These are phyloP conservation scores for Xenopus laevis DNA, from an alignment of 2,113 vertebrate genomes.

Conservation along the genomic window DNA sequence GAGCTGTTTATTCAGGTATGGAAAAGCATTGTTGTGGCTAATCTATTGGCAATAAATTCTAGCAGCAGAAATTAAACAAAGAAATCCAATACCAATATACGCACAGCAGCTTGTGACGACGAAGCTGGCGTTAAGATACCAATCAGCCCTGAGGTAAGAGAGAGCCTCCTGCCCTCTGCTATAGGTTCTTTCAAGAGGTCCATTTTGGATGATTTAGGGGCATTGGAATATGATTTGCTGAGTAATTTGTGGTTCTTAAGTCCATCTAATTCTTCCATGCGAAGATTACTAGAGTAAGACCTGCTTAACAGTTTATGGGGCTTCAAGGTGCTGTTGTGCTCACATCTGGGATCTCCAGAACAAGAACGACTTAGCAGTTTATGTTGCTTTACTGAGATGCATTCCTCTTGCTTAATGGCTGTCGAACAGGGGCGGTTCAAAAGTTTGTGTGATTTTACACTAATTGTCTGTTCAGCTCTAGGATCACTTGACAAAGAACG, in stretches of 20 bases:
- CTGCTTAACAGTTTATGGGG: constrained; percentile 77
- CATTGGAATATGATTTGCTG: constrained; percentile 74
- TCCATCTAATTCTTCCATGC: constrained; percentile 78
- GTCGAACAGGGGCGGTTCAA: constrained; percentile 70
- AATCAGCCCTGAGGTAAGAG: constrained; percentile 91
- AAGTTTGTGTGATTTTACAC: constrained; percentile 76
- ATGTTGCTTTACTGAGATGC: constrained; percentile 68
- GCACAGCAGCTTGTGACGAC: constrained; percentile 74
- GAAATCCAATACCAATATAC: constrained; percentile 51
- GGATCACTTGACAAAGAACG: constrained; percentile 75
- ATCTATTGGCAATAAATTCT: too few species aligned
- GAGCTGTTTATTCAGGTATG: too few species aligned
- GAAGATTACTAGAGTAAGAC: constrained; percentile 75
- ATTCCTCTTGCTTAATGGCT: constrained; percentile 70
- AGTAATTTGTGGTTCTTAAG: constrained; percentile 78
- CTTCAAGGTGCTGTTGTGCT: constrained; percentile 73
- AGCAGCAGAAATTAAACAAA: too few species aligned
- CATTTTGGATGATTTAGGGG: constrained; percentile 72
- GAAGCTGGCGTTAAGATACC: constrained; percentile 83
- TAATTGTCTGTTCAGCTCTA: constrained; percentile 68
- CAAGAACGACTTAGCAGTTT: constrained; percentile 75
- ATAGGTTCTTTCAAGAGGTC: constrained; percentile 77
- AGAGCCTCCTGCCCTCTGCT: constrained; percentile 79
- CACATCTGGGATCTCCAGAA: constrained; percentile 74
- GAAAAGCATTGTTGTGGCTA: too few species aligned